Base-by-base conservation (phyloP, 2,888 invertebrate species). In the Pherbina coryleti region DNA sequence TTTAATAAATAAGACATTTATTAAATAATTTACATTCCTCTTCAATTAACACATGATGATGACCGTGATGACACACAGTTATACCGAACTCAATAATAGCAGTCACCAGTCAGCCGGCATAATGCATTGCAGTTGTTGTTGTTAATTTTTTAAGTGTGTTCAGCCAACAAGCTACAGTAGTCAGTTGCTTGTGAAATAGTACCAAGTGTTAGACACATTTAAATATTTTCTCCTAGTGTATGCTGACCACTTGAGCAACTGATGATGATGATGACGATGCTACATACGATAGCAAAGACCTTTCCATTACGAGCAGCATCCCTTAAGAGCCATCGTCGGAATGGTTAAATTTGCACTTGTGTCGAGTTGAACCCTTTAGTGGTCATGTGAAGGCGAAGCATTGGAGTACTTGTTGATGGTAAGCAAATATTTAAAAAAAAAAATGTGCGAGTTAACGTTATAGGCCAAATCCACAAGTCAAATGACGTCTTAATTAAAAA, bases 1-100 rank as follows among this genome's bases (percentile, higher is more conserved):
- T 89, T 89, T 88, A 89, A 90, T 89, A 89, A 89, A 89, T 82
- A 83, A 83, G 83, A 83, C 83, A 84, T 86, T 88, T 88, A 89
- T 89, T 88, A 88, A 89, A 86, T 87, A 87, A 75, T 64, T 75
- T 75, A 66, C 66, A 75, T 75, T 75, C n/a, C 7, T 53, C 66
- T 66, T 75, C 75, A 64, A 75, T 75, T 75, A 75, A 75, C 64
- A 75, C 75, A 75, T 53, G 34, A 8, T 44, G 17, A 62, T 11
- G 17, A 62, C 3, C 37, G 37, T 14, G 51, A n/a, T 9, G 19
- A 49, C 14, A 64, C n/a, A 51, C 34, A 74, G 11, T 31, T 9
- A 70, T 70, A 3, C 25, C 28, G 31, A 22, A 55, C n/a, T 2
- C 55, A 55, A 55, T 19, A 55, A 28, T 62, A 28, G 3, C 5